Evolutionary conservation across 2,797 vertebrate genomes (phyloP), one percentile per base, ranked within the genome.

Genomic region (Allobates femoralis): DNA sequence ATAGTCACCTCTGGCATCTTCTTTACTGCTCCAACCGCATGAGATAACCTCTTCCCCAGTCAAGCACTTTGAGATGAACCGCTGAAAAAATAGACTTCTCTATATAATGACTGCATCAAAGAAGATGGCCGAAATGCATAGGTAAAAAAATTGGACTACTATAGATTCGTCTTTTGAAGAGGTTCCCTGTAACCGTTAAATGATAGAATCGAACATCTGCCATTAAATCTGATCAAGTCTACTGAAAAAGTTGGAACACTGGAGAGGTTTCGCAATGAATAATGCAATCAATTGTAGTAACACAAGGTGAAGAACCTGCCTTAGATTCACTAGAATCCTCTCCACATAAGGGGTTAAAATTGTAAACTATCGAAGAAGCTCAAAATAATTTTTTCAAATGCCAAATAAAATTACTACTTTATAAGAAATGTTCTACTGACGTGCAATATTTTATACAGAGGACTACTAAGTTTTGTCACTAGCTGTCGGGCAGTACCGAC

Each of bases 381-480:
- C 30, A 32, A 62, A 79, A 79, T 62, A 18, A 41, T 79, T 79
- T 79, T 19, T 26, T n/a, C 30, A 3, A 23, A 28, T 58, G 32
- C 21, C 55, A 79, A 62, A 41, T 60, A 41, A 79, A 79, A 79
- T 60, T 60, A 79, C 77, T 60, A 73, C 34, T 32, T 71, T 34
- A 82, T 56, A 69, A 15, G 26, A 71, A 69, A 30, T 69, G 32
- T 82, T 82, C 46, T 41, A 58, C 30, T 56, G 80, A 34, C 62
- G 32, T 10, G 7, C 21, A 50, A 69, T 81, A 67, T 82, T 34
- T 69, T 69, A 71, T 71, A 50, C 64, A 5, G 32, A 69, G 66
- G 80, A 66, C 50, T 69, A 82, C 80, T 82, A 50, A 18, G 66
- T 82, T 41, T 53, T 82, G 16, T 56, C 81, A 82, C 81, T 73